These are phyloP conservation scores for Echinarachnius parma DNA, from an alignment of 53 echinoderm and acorn worm species.

Conservation along the genomic window DNA sequence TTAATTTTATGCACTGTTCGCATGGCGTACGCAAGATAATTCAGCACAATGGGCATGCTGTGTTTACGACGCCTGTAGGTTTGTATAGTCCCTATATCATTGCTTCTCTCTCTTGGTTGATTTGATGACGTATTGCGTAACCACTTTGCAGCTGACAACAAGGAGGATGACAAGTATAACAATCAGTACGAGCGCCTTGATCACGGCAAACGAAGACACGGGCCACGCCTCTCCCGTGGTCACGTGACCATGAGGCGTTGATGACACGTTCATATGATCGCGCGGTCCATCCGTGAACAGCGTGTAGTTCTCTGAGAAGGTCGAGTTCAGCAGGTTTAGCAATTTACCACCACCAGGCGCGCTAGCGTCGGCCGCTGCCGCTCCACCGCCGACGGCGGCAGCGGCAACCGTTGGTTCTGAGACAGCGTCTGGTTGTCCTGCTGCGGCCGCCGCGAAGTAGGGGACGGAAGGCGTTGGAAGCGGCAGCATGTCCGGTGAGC, in stretches of 20 bases:
- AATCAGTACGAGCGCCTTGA: slow-evolving; percentile 68
- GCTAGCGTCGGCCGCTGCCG: not conserved
- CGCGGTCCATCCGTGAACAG: slow-evolving; percentile 52
- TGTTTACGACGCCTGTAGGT: no score
- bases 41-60: no score
- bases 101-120: slow-evolving; percentile 35
- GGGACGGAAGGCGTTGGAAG: slow-evolving; percentile 56
- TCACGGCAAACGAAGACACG: slow-evolving; percentile 62
- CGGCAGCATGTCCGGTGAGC: slow-evolving; percentile 37
- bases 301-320: slow-evolving; percentile 51
- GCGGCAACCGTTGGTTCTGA: not conserved
- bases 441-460: slow-evolving; percentile 43
- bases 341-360: slow-evolving; percentile 5
- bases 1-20: no score
- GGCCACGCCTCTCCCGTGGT: slow-evolving; percentile 35
- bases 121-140: slow-evolving; percentile 47
- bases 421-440: slow-evolving; percentile 1
- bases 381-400: not conserved
- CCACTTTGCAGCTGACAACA: slow-evolving; percentile 61
- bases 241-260: slow-evolving; percentile 36
- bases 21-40: no score
- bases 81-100: no score
- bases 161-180: slow-evolving; percentile 70
- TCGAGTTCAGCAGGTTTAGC: slow-evolving; percentile 36
- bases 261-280: not conserved